Conservation (phyloP, 2,888 invertebrate genomes). For the Lasioglossum villosulum region DNA sequence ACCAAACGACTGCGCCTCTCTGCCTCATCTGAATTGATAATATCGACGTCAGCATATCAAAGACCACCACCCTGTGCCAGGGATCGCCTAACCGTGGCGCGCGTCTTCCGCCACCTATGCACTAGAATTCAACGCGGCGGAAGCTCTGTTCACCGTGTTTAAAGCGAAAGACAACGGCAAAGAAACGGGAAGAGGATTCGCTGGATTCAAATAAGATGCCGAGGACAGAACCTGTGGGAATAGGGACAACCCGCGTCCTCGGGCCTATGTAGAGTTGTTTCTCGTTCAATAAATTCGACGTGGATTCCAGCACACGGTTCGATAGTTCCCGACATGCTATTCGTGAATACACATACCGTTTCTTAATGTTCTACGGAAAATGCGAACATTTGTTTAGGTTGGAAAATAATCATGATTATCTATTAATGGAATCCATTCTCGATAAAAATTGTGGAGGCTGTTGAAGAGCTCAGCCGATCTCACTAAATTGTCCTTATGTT, state of each 20-base stretch:
- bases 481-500: background rate
- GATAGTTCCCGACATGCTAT: background rate
- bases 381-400: background rate
- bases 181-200: conserved; percentile 40
- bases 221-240: conserved; percentile 75
- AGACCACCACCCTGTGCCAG: conserved; percentile 71
- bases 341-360: background rate
- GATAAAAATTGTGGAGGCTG: background rate
- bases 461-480: background rate
- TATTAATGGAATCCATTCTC: too few relatives aligned
- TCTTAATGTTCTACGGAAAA: background rate
- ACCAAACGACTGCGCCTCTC: conserved; percentile 79
- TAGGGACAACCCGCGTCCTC: conserved; percentile 61
- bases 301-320: conserved; percentile 1
- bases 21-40: conserved; percentile 84
- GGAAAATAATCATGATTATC: background rate
- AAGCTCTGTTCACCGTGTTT: conserved; percentile 63
- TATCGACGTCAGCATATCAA: conserved; percentile 83
- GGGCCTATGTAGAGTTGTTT: conserved; percentile 25
- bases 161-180: conserved; percentile 63
- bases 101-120: conserved; percentile 50
- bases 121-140: conserved; percentile 42
- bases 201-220: conserved; percentile 77
- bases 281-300: conserved; percentile 41
- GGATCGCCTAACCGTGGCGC: conserved; percentile 52